Conservation (phyloP, 2,113 vertebrate genomes). For the Noturus placidus region DNA sequence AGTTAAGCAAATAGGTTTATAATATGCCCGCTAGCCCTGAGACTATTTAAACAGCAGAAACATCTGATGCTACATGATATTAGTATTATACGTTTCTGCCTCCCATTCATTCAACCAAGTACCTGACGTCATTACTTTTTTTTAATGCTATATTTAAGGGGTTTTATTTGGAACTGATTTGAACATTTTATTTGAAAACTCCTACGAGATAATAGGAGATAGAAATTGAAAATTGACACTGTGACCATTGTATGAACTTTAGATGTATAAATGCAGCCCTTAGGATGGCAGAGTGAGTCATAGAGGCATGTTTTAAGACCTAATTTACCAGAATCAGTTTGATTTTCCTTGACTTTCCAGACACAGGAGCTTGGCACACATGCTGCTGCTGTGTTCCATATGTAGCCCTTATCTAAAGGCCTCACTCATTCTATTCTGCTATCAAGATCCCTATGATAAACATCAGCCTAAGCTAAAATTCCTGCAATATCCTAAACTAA, state of each 20-base stretch:
- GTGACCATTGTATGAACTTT: not conserved
- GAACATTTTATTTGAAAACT: not conserved
- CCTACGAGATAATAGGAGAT: not conserved
- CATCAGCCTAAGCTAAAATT: not conserved
- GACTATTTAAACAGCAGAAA: constrained; percentile 14
- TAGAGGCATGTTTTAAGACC: not conserved
- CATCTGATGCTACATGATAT: too few relatives aligned
- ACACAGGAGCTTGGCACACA: not conserved
- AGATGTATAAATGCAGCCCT: not conserved
- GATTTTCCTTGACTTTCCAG: not conserved
- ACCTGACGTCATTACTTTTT: not conserved
- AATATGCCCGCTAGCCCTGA: not conserved
- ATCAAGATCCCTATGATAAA: not conserved
- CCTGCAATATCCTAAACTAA: not conserved
- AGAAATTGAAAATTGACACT: not conserved
- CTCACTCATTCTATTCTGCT: not conserved
- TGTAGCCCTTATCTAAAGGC: not conserved
- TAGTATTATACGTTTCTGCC: not conserved
- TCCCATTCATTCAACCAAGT: not conserved
- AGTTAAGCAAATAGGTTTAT: not conserved
- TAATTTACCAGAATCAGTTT: not conserved
- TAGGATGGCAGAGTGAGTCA: not conserved
- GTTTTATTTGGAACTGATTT: not conserved
- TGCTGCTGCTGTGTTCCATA: not conserved
- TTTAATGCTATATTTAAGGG: not conserved